These are phyloP conservation scores for Gonioctena quinquepunctata DNA, from an alignment of 1,140 invertebrate genomes.

Conservation along the genomic window DNA sequence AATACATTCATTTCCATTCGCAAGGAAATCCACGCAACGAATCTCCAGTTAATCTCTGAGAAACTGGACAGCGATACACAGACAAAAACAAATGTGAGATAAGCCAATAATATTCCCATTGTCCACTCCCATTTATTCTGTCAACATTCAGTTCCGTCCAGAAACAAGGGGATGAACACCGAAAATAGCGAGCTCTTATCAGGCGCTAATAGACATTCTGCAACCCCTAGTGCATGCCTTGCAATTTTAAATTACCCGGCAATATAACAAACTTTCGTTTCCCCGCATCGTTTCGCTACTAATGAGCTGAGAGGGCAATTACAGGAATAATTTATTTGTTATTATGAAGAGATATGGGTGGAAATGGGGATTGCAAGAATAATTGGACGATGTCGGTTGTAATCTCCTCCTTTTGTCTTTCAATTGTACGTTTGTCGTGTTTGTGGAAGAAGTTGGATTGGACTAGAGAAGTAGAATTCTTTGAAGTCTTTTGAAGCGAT, in stretches of 20 bases:
- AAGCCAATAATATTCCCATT: not conserved
- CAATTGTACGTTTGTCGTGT: not conserved
- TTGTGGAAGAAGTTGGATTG: too few species aligned
- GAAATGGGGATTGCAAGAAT: not conserved
- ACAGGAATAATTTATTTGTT: conserved; percentile 4
- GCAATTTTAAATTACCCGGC: conserved; percentile 16
- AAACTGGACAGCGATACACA: too few species aligned
- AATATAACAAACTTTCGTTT: conserved; percentile 11
- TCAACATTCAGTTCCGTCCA: not conserved
- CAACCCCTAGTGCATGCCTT: conserved; percentile 13
- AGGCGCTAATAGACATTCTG: conserved; percentile 9
- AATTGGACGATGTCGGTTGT: conserved; percentile 2
- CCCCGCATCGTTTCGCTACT: conserved; percentile 8
- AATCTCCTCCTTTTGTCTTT: not conserved
- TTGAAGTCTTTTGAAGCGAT: too few species aligned
- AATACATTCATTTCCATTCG: too few species aligned
- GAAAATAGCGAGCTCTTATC: not conserved
- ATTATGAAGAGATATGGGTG: conserved; percentile 10
- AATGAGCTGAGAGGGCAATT: conserved; percentile 13
- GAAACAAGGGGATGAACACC: not conserved
- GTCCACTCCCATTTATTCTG: not conserved
- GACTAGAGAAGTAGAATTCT: too few species aligned
- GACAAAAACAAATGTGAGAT: too few species aligned
- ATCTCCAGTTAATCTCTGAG: too few species aligned
- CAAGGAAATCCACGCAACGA: too few species aligned